Percentiles rank a stretch among this genome's conserved stretches.
These are phyloP conservation scores for Synanthedon formicaeformis DNA, from an alignment of 2,888 invertebrate genomes.

Conservation along the genomic window DNA sequence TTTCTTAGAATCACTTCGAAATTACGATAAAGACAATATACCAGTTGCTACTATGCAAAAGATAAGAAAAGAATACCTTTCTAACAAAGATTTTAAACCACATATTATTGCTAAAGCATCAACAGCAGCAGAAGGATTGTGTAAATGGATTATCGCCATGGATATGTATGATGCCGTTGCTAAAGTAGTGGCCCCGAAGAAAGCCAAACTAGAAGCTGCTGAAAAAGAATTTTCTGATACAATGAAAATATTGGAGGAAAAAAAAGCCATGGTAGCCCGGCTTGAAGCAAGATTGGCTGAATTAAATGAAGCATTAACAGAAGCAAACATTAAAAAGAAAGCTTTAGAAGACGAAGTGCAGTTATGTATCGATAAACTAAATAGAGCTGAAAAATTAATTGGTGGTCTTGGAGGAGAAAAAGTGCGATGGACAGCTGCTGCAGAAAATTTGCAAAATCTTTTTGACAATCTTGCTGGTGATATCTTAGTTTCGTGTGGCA, in stretches of 20 bases:
- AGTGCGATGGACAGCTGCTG: constrained; percentile 84
- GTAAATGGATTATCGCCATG: constrained; percentile 92
- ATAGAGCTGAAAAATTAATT: constrained; percentile 88
- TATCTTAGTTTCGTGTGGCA: constrained; percentile 87
- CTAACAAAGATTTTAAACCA: constrained; percentile 83
- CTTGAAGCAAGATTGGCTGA: constrained; percentile 82
- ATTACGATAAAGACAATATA: constrained; percentile 89
- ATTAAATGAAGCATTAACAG: constrained; percentile 76
- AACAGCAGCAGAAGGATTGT: constrained; percentile 92
- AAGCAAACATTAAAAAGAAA: constrained; percentile 75
- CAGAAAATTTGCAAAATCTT: constrained; percentile 77
- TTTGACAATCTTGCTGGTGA: constrained; percentile 91
- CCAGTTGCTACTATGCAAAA: constrained; percentile 78
- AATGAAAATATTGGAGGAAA: constrained; percentile 87
- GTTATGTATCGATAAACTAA: constrained; percentile 85
- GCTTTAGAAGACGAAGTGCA: constrained; percentile 80
- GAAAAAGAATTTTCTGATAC: constrained; percentile 85
- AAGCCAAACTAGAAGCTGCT: constrained; percentile 81
- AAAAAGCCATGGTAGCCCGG: constrained; percentile 80
- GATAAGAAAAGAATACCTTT: constrained; percentile 80
- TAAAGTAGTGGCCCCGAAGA: constrained; percentile 87
- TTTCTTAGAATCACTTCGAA: constrained; percentile 79
- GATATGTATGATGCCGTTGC: constrained; percentile 89
- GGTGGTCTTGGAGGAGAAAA: constrained; percentile 91
- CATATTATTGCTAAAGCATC: constrained; percentile 88